These are phyloP conservation scores for Anser brachyrhynchus DNA, from an alignment of 2,113 vertebrate genomes.

Conservation along the genomic window DNA sequence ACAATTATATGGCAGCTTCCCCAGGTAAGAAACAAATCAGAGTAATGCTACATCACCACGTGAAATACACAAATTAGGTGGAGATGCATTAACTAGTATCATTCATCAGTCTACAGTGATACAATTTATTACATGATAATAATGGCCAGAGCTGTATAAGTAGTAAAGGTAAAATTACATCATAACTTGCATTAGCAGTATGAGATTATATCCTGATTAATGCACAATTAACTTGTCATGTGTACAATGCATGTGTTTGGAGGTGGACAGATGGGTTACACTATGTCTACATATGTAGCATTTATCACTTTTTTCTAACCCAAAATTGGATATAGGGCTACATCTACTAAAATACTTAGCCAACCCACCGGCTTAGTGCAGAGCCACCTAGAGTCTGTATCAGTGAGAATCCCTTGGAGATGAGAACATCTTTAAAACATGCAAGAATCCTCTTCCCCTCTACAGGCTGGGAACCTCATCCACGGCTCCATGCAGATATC, in stretches of 20 bases:
- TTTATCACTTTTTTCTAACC: conserved; percentile 39
- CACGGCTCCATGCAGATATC: accelerated
- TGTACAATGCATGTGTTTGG: conserved; percentile 33
- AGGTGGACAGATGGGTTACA: conserved; percentile 56
- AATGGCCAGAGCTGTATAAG: conserved; percentile 39
- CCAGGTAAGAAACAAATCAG: not conserved
- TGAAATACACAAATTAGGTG: conserved; percentile 39
- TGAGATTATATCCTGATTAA: conserved; percentile 71
- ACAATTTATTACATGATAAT: conserved; percentile 55
- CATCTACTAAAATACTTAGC: not conserved
- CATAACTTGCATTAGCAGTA: conserved; percentile 60
- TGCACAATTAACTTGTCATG: conserved; percentile 69
- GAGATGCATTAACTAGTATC: conserved; percentile 30
- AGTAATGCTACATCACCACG: not conserved
- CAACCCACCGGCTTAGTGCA: not conserved
- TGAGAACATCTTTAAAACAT: not conserved
- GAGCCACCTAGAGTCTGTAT: not conserved
- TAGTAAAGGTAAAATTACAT: conserved; percentile 68
- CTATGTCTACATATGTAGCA: not conserved
- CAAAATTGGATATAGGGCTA: not conserved
- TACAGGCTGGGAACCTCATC: not conserved
- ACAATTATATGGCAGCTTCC: not conserved
- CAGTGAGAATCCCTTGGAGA: not conserved
- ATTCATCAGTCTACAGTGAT: conserved; percentile 59
- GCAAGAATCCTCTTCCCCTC: not conserved